Evolutionary conservation across 2,888 invertebrate genomes (phyloP), one percentile per base, ranked within the genome.

Genomic region (Acleris cristana): DNA sequence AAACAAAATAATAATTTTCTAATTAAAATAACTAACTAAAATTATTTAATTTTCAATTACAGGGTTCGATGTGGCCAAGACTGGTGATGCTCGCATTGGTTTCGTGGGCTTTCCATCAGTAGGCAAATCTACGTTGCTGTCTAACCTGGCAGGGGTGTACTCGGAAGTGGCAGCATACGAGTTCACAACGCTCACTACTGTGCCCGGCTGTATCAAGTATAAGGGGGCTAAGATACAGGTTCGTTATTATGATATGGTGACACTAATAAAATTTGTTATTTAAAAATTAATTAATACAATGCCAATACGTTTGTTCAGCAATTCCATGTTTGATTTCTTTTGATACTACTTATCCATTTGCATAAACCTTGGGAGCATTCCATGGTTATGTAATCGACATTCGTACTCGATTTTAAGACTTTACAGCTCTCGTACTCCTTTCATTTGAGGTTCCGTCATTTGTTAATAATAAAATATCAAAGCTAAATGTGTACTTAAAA

Each of bases 101-200:
- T 99, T 99, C 90, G 98, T 99, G 14, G 98, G 98, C 12, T 99
- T 99, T 92, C 99, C 99, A 7, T 99, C 99, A 0, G 99, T 99
- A 52, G 99, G 99, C 0, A 99, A 99, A 88, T 99, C 99, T 0
- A 99, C 99, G 0, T 89, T 99, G 60, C 93, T 99, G 16, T 99
- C 98, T 73, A 99, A 98, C 77, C 89, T 99, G 72, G 99, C 99
- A n/a, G 99, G 99, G 16, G 99, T 99, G 12, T 99, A 99, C 86
- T 99, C 99, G 0, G 99, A 99, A 93, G 99, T 99, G 7, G 99
- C 99, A 44, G 99, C 99, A 0, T 99, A 99, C 85, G 99, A 99
- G 92, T 99, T 99, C 90, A 99, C 99, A 72, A 99, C 99, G 0
- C 94, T 99, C 6, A 99, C 99, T 1, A 99, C 99, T 10, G 99